Evolutionary conservation across 2,113 vertebrate species (phyloP).

Genomic region (Porphyrio hochstetteri): DNA sequence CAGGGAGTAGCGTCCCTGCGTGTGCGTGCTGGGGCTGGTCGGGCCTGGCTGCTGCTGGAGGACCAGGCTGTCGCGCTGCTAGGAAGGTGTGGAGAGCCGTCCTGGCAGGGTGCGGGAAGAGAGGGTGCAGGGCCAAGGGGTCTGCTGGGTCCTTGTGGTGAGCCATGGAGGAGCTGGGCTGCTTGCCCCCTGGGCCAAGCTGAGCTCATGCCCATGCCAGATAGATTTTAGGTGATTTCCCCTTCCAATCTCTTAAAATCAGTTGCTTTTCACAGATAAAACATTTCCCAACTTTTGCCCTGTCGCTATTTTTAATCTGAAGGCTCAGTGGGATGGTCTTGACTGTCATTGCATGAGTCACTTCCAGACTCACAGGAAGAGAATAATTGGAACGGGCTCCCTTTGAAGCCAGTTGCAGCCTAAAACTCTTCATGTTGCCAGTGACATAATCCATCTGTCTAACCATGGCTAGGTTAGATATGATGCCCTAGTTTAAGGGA

Average conservation of each 20-base stretch:
- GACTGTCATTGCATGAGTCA: not conserved
- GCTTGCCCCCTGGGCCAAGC: not conserved
- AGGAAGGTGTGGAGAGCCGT: not conserved
- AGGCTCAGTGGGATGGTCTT: not conserved
- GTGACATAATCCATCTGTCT: not conserved
- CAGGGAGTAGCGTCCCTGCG: not conserved
- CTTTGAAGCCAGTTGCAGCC: not conserved
- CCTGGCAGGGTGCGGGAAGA: not conserved
- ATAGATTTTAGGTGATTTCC: not conserved
- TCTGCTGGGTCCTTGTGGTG: not conserved
- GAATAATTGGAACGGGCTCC: constrained; percentile 30
- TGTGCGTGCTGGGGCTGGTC: not conserved
- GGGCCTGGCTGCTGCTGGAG: not conserved
- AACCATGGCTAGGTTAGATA: not conserved
- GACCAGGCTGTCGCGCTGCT: fast-evolving
- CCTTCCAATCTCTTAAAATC: not conserved
- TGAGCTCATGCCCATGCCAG: not conserved
- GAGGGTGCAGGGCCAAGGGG: not conserved
- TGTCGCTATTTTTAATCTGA: constrained; percentile 2
- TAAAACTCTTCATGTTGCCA: not conserved
- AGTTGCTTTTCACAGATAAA: constrained; percentile 17
- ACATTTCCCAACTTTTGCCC: not conserved
- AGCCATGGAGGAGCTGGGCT: not conserved
- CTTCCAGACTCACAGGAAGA: not conserved
- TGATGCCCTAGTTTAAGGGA: not conserved